Conservation (phyloP, 2,797 vertebrate species). For the Anas bahamensis region DNA sequence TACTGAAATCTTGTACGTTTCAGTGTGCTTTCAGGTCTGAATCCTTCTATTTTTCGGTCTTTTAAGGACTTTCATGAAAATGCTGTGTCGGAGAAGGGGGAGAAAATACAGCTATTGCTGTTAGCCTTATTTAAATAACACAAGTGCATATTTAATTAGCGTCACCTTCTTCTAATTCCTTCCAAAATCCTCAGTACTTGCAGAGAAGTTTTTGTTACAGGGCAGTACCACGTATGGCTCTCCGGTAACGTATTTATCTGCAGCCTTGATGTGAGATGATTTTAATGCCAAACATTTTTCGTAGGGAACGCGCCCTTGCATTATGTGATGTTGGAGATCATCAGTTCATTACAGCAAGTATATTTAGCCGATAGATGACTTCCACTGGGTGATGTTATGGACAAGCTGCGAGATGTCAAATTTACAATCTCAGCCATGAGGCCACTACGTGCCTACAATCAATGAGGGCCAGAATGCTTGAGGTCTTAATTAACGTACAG, state of each 20-base stretch:
- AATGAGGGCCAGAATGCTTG: background rate
- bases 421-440: background rate
- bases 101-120: background rate
- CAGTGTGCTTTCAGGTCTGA: background rate
- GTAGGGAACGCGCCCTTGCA: background rate
- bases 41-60: background rate
- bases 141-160: background rate
- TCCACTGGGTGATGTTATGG: rapidly evolving
- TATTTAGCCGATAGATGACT: background rate
- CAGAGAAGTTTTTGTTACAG: background rate
- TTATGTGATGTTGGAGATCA: background rate
- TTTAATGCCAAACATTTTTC: background rate
- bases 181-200: background rate
- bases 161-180: background rate
- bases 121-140: background rate
- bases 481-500: background rate
- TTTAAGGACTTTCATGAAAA: background rate
- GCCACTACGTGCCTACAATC: background rate
- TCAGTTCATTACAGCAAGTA: background rate
- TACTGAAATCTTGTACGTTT: background rate
- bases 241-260: background rate
- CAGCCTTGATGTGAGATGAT: background rate
- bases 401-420: background rate
- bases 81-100: background rate
- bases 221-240: background rate